Evolutionary conservation across 2,797 vertebrate species (phyloP).

Genomic region (Hylomyscus alleni): DNA sequence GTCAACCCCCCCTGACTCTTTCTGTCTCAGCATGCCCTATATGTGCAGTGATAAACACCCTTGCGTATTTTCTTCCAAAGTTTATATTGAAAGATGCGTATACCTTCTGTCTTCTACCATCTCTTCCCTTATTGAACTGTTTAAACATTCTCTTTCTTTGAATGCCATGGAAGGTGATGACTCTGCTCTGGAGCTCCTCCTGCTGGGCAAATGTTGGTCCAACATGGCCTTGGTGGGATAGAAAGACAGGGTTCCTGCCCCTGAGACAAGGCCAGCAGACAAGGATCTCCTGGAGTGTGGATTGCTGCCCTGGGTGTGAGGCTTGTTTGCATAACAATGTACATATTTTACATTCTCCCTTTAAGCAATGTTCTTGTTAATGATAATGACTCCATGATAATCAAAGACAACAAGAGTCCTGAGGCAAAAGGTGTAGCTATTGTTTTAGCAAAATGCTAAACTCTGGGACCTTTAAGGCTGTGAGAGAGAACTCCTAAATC

Average conservation of each 20-base stretch:
- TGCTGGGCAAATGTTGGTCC: not conserved
- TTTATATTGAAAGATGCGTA: not conserved
- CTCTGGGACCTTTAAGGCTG: not conserved
- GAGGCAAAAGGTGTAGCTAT: not conserved
- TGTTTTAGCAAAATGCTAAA: not conserved
- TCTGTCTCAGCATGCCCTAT: not conserved
- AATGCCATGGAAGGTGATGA: not conserved
- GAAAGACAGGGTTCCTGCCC: not conserved
- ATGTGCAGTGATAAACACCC: not conserved
- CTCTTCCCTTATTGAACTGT: not conserved
- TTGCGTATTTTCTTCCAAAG: not conserved
- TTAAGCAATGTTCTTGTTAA: not conserved
- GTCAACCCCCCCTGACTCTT: not conserved
- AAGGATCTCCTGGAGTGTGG: too few relatives aligned
- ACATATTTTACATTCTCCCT: not conserved
- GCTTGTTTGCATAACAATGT: not conserved
- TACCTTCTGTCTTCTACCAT: not conserved
- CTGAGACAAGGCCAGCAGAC: too few relatives aligned
- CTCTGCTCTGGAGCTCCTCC: not conserved
- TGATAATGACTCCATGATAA: not conserved
- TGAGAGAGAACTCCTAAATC: not conserved
- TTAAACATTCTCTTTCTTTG: not conserved
- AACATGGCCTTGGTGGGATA: not conserved
- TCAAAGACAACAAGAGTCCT: not conserved
- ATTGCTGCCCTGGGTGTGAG: not conserved